Evolutionary conservation across 2,113 vertebrate genomes (phyloP), one percentile per base, ranked within the genome.

Genomic region (Paradoxurus hermaphroditus): DNA sequence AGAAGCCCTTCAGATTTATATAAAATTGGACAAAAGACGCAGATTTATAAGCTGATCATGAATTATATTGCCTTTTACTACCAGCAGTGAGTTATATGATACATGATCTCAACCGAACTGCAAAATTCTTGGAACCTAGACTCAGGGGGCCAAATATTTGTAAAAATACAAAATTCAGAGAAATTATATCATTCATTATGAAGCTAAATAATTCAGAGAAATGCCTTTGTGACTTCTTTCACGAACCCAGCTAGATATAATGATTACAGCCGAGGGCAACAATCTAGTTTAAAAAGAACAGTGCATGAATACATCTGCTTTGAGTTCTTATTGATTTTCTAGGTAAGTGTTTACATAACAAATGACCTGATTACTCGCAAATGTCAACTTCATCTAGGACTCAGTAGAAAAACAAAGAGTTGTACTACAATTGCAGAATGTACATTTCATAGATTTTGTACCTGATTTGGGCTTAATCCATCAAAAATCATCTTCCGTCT

Each of bases 181-280:
- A 86, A 95, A 81, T 72, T 79, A 18, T 46, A 1, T 70, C 4
- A 63, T 18, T 62, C 44, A 62, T 49, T 63, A 63, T 25, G 39
- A 96, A 72, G 25, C 44, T 67, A 88, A 91, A 77, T 82, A 51
- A 88, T 41, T 94, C 59, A 91, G 49, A 79, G 29, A 91, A 94
- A 77, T 59, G 39, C 1, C 36, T 85, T 67, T 89, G 49, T 63
- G 34, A 31, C 13, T 78, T 93, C 41, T 39, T 88, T 94, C 53
- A 73, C 10, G 49, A 92, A 31, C 27, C 36, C 13, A 36, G 16
- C 14, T 65, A 79, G 46, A 87, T 67, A 63, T 78, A 63, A 59
- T 67, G 63, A 67, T 92, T 85, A 72, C 4, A 73, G 41, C 7
- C 62, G 59, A 39, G 7, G 16, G 5, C 10, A 96, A 23, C 18